These are phyloP conservation scores for Orientallactaga sibirica DNA, from an alignment of 2,797 vertebrate genomes.

Conservation along the genomic window DNA sequence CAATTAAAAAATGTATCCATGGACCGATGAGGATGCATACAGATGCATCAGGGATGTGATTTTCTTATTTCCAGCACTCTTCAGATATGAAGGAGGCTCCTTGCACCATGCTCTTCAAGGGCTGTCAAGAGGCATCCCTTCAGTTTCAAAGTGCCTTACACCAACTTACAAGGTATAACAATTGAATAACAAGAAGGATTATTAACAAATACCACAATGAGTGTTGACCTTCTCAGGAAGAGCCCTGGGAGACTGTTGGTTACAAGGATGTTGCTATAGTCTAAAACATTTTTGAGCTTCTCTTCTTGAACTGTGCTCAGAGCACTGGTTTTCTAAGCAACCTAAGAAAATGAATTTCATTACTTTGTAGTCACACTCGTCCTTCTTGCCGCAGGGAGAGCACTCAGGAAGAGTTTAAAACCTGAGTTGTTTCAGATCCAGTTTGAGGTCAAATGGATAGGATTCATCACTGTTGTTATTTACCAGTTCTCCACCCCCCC, in stretches of 20 bases:
- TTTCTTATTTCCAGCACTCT: slow-evolving; percentile 12
- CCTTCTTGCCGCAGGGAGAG: slow-evolving; percentile 32
- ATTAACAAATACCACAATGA: slow-evolving; percentile 37
- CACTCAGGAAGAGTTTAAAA: slow-evolving; percentile 29
- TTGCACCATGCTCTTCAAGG: neutral
- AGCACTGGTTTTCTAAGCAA: slow-evolving; percentile 16
- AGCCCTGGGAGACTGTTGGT: neutral
- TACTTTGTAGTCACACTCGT: slow-evolving; percentile 9
- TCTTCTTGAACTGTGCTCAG: slow-evolving; percentile 28
- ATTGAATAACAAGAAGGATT: neutral
- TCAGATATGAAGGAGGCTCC: neutral
- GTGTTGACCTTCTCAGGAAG: slow-evolving; percentile 32
- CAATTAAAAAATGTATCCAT: slow-evolving; percentile 71
- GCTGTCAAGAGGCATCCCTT: slow-evolving; percentile 29
- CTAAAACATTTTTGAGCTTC: neutral
- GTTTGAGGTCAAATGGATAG: slow-evolving; percentile 72
- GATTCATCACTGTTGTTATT: slow-evolving; percentile 69
- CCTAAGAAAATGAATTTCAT: slow-evolving; percentile 58
- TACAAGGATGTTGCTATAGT: neutral
- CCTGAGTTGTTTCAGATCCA: slow-evolving; percentile 53
- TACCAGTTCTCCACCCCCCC: slow-evolving; percentile 68
- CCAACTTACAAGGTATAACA: slow-evolving; percentile 16
- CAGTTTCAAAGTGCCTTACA: slow-evolving; percentile 28
- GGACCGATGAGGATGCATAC: slow-evolving; percentile 8
- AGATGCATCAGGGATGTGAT: neutral